phyloP scores from a whole-genome alignment of 2,113 vertebrate genomes.

The Anthoscopus minutus region DNA sequence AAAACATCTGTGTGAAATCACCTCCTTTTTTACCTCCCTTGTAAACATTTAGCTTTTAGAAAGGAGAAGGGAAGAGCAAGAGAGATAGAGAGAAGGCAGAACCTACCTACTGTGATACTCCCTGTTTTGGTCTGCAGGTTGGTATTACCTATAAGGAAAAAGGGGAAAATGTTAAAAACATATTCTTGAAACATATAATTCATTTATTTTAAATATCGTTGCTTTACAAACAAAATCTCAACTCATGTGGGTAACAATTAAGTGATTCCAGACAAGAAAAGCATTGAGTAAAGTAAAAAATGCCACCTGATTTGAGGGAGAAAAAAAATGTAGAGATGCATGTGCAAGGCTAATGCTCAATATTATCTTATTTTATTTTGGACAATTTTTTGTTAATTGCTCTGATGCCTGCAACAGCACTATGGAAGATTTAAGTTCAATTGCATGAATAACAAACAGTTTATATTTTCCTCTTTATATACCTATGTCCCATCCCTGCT shows the following conservation, averaged over 20 bases:
- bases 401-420: background rate
- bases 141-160: slow-evolving; percentile 62
- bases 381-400: background rate
- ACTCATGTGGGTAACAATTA: background rate
- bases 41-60: background rate
- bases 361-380: background rate
- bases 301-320: background rate
- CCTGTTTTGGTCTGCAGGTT: slow-evolving; percentile 68
- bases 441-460: background rate
- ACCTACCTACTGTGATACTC: slow-evolving; percentile 75
- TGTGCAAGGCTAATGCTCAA: background rate
- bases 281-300: background rate
- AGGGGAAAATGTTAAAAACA: background rate
- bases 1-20: background rate
- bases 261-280: background rate
- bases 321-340: background rate
- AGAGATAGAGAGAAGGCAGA: background rate
- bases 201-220: background rate
- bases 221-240: background rate
- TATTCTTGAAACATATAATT: background rate
- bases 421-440: background rate
- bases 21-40: background rate
- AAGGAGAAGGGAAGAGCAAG: background rate
- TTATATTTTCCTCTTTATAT: background rate
- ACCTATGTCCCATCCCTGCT: background rate